A percentile compares a stretch with the other conserved stretches of the same genome.
phyloP scores from a whole-genome alignment of 2,888 invertebrate species.

The Endomychus coccineus region DNA sequence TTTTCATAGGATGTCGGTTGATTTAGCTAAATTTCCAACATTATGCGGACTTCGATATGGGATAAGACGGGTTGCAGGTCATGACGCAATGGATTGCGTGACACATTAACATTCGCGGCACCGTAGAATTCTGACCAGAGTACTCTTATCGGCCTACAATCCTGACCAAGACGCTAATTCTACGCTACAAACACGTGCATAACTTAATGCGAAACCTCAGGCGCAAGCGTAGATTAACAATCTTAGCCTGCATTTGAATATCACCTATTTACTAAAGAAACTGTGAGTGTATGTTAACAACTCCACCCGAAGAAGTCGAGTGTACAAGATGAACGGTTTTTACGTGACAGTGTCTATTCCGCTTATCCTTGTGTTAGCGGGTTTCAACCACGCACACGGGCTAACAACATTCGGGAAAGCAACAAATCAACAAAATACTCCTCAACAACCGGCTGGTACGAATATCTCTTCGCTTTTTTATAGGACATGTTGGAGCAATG shows the following conservation, averaged over 20 bases:
- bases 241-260: constrained; percentile 15
- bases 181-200: constrained; percentile 37
- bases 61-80: constrained; percentile 28
- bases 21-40: too few relatives aligned
- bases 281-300: constrained; percentile 1
- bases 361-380: constrained; percentile 47
- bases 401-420: constrained; percentile 43
- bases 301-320: constrained; percentile 13
- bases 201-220: constrained; percentile 28
- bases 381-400: constrained; percentile 43
- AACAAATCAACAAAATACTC: constrained; percentile 18
- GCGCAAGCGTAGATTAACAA: constrained; percentile 27
- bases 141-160: constrained; percentile 34
- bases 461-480: constrained; percentile 19
- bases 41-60: too few relatives aligned
- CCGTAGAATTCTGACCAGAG: constrained; percentile 32
- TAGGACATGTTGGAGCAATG: too few relatives aligned
- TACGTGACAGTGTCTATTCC: constrained; percentile 48
- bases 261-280: constrained; percentile 16
- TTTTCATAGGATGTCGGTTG: too few relatives aligned
- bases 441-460: constrained; percentile 31
- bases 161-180: constrained; percentile 35
- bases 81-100: constrained; percentile 43
- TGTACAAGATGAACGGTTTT: constrained; percentile 39
- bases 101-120: constrained; percentile 31